phyloP scores from a whole-genome alignment of 2,797 vertebrate genomes.

The Podargus strigoides region DNA sequence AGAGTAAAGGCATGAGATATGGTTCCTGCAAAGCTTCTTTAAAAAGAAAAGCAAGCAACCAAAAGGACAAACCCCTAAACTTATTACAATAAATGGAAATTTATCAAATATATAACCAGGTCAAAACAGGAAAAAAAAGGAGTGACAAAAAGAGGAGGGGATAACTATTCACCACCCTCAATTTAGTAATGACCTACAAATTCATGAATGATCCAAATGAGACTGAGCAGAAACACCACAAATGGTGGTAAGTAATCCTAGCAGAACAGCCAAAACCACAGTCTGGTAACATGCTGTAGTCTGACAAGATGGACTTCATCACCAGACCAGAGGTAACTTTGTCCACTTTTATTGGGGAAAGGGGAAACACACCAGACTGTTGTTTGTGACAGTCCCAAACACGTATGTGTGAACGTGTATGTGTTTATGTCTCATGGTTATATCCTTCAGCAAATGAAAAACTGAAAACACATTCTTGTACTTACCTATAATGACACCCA shows the following conservation, averaged over 20 bases:
- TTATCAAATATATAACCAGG: neutral
- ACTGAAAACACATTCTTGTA: neutral
- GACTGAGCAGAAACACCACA: neutral
- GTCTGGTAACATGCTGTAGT: neutral
- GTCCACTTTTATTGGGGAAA: neutral
- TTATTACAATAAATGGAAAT: neutral
- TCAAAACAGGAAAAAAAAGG: neutral
- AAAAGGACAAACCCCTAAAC: neutral
- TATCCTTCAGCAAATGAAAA: conserved; percentile 34
- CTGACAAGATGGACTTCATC: neutral
- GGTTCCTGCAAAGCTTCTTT: neutral
- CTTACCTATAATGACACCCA: conserved; percentile 81
- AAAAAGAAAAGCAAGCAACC: neutral
- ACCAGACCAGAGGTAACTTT: neutral
- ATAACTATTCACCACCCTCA: neutral
- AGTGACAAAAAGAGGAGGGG: neutral
- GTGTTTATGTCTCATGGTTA: neutral
- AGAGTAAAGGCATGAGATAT: neutral
- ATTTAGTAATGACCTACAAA: neutral
- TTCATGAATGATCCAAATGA: neutral
- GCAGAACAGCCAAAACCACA: neutral
- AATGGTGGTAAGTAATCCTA: neutral
- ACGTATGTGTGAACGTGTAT: accelerated
- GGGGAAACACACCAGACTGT: neutral
- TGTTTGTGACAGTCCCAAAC: neutral